Base-by-base conservation (phyloP, 2,797 vertebrate species). In the Premnoplex brunnescens region DNA sequence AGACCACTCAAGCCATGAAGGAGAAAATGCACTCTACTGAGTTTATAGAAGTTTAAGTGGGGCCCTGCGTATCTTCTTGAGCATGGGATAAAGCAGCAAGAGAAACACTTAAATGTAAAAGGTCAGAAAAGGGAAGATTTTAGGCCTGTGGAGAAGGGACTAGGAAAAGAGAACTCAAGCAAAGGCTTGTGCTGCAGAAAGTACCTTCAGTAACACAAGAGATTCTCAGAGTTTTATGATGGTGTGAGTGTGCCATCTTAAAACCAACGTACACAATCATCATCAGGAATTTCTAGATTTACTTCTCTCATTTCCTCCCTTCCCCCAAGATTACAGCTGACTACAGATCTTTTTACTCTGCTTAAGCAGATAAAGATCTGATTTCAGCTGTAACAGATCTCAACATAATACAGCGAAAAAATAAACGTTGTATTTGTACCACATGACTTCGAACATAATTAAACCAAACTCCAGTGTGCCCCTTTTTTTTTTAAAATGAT, bases 261-360 rank as follows among this genome's bases (percentile, higher is more conserved):
- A 93, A 91, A 66, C 8, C 62, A 54, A n/a, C 2, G 0, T 14
- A 62, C 4, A 73, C 12, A 46, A 58, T 16, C 54, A 62, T 18
- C 30, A 79, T 18, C 46, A 73, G 14, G 30, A 67, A 86, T 85
- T 83, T 77, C 68, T 72, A 88, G 54, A 49, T 92, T 59, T 89
- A 74, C 30, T 69, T 85, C 41, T 73, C 27, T 51, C 0, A 0
- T 64, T 85, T 89, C 58, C n/a, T 89, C 64, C 59, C 75, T n/a
- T 96, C 32, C 16, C 34, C n/a, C 26, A 79, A 77, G 68, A 83
- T 44, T 68, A 64, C 21, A 77, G 32, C 4, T 77, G 46, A 59
- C 46, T 77, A 66, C n/a, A 41, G 5, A 85, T 22, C 36, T 86
- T 86, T 85, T 54, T 24, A 56, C 18, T 66, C 36, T 63, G 7